These are phyloP conservation scores for Trachymyrmex cornetzi DNA, from an alignment of 1,140 invertebrate species.

Conservation along the genomic window DNA sequence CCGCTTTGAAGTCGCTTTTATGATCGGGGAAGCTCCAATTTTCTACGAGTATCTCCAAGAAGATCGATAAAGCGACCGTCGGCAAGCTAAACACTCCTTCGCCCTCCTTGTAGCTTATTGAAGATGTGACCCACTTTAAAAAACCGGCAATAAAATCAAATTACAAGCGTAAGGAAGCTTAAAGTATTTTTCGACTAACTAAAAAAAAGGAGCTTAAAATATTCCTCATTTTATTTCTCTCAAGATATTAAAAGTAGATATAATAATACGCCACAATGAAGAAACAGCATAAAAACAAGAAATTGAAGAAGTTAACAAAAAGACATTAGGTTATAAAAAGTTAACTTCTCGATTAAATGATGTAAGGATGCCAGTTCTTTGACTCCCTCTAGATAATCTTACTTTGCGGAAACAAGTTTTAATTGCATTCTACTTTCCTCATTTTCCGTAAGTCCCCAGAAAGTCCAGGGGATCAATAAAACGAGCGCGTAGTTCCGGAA, in stretches of 20 bases:
- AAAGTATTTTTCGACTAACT: background rate
- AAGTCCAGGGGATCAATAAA: constrained; percentile 59
- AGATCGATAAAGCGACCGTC: constrained; percentile 40
- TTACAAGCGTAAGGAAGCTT: constrained; percentile 3
- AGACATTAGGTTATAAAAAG: constrained; percentile 10
- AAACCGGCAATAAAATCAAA: constrained; percentile 17
- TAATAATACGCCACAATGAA: background rate
- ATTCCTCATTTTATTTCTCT: background rate
- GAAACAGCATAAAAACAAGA: background rate
- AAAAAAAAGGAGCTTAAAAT: no score
- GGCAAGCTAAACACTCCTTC: constrained; percentile 22
- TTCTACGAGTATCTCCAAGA: constrained; percentile 25
- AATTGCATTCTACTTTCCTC: constrained; percentile 62
- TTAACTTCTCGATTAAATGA: constrained; percentile 40
- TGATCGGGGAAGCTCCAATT: constrained; percentile 40
- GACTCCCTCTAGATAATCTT: constrained; percentile 35
- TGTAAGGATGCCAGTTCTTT: constrained; percentile 39
- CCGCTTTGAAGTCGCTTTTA: constrained; percentile 44
- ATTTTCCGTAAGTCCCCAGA: constrained; percentile 43
- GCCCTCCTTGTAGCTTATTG: constrained; percentile 5
- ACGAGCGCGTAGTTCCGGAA: constrained; percentile 59
- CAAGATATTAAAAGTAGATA: constrained; percentile 24
- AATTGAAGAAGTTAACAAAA: background rate
- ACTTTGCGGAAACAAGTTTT: constrained; percentile 54
- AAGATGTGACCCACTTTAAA: constrained; percentile 27